A percentile compares a stretch with the other conserved stretches of the same genome.
These are phyloP conservation scores for Neotoma lepida DNA, from an alignment of 2,113 vertebrate genomes.

Conservation along the genomic window DNA sequence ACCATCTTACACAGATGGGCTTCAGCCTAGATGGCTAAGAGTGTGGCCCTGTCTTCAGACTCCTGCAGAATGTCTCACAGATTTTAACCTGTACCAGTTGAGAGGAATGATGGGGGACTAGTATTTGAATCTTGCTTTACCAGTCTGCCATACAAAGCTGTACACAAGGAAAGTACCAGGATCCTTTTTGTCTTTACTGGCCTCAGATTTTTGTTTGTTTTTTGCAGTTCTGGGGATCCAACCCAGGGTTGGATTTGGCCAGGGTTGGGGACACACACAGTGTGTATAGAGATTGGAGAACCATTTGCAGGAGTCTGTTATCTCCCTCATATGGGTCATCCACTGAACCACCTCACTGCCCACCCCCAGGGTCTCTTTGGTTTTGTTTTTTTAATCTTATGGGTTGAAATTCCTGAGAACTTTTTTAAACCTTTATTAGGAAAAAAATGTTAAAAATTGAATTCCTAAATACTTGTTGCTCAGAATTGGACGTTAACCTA, in stretches of 20 bases:
- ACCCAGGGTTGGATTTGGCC: neutral
- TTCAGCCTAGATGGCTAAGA: neutral
- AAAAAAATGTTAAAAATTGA: neutral
- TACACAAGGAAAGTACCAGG: neutral
- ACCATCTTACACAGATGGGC: no score
- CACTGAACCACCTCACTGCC: neutral
- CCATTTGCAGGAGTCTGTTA: neutral
- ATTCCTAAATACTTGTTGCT: neutral
- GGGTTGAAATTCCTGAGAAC: neutral
- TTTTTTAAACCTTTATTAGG: neutral
- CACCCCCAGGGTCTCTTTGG: neutral
- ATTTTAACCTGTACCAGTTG: neutral
- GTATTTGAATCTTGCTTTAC: neutral
- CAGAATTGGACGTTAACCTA: neutral
- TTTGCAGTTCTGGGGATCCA: neutral
- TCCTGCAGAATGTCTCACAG: neutral
- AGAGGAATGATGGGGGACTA: neutral
- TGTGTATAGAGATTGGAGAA: neutral
- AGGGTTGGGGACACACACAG: no score
- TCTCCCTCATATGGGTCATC: neutral
- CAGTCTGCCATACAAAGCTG: neutral
- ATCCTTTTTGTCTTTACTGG: neutral
- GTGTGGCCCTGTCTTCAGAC: neutral
- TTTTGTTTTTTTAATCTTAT: neutral
- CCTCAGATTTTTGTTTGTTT: neutral